Evolutionary conservation across 2,797 vertebrate species (phyloP).

Genomic region (Pipistrellus pygmaeus): DNA sequence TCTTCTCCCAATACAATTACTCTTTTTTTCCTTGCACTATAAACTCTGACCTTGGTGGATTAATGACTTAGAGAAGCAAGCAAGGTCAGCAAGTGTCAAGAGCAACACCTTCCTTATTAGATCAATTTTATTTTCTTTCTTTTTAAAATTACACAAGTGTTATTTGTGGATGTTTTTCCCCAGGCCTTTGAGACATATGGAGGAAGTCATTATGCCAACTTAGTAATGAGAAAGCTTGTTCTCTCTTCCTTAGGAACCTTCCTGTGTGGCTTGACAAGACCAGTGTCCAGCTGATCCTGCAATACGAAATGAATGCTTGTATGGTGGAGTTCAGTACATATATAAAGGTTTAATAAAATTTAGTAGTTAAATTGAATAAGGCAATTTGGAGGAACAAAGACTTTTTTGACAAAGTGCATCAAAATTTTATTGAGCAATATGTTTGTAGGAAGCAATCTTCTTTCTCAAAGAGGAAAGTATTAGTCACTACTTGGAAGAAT

Average conservation of each 20-base stretch:
- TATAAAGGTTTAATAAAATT: background rate
- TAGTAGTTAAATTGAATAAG: background rate
- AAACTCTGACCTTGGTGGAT: background rate
- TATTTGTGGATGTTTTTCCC: background rate
- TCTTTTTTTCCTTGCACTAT: background rate
- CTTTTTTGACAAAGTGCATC: background rate
- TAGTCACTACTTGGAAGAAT: background rate
- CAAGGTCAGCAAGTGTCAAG: background rate
- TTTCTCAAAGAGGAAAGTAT: background rate
- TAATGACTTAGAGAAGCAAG: background rate
- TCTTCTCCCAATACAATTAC: background rate
- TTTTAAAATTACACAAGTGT: slow-evolving; percentile 41
- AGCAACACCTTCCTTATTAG: slow-evolving; percentile 15
- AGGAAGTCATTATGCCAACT: slow-evolving; percentile 43
- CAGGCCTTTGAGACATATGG: slow-evolving; percentile 24
- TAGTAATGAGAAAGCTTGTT: slow-evolving; percentile 9
- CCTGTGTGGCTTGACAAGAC: background rate
- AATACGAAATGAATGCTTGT: background rate
- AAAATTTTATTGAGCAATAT: background rate
- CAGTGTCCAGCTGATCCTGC: background rate
- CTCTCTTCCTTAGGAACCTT: background rate
- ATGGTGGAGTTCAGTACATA: background rate
- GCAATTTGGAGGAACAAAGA: background rate
- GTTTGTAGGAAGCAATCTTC: background rate
- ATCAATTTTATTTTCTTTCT: background rate